Evolutionary conservation across 2,797 vertebrate genomes (phyloP).

Genomic region (Helicolenus hilgendorfi): DNA sequence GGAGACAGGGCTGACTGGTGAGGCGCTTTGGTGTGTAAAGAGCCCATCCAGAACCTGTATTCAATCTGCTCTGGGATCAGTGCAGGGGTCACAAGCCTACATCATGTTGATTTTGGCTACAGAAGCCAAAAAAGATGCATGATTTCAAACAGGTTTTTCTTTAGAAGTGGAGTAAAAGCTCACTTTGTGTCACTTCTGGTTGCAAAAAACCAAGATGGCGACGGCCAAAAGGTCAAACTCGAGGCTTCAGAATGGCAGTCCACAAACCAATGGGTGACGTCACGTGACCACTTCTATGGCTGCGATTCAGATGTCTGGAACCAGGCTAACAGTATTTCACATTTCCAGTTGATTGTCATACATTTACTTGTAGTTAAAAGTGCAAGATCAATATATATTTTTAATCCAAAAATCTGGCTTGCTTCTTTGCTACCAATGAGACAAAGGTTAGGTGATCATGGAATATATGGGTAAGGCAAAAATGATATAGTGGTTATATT

Average conservation of each 20-base stretch:
- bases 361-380: not conserved
- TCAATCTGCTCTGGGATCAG: constrained; percentile 61
- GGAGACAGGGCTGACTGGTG: not conserved
- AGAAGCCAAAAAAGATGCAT: constrained; percentile 36
- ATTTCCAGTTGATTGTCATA: not conserved
- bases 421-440: not conserved
- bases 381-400: not conserved
- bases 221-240: no score
- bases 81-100: constrained; percentile 10
- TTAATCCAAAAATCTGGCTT: not conserved
- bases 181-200: not conserved
- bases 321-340: not conserved
- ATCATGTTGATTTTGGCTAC: constrained; percentile 46
- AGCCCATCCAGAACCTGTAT: constrained; percentile 25
- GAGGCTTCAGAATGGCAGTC: no score
- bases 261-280: no score
- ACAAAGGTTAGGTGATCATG: constrained; percentile 20
- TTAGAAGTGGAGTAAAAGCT: not conserved
- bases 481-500: constrained; percentile 7
- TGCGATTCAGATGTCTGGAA: not conserved
- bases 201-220: no score
- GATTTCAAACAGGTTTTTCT: not conserved
- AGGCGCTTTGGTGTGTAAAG: constrained; percentile 53
- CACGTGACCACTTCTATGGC: no score
- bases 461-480: not conserved